A percentile compares a stretch with the other conserved stretches of the same genome.
Conservation (phyloP, 2,888 invertebrate species). For the Patella ulyssiponensis region DNA sequence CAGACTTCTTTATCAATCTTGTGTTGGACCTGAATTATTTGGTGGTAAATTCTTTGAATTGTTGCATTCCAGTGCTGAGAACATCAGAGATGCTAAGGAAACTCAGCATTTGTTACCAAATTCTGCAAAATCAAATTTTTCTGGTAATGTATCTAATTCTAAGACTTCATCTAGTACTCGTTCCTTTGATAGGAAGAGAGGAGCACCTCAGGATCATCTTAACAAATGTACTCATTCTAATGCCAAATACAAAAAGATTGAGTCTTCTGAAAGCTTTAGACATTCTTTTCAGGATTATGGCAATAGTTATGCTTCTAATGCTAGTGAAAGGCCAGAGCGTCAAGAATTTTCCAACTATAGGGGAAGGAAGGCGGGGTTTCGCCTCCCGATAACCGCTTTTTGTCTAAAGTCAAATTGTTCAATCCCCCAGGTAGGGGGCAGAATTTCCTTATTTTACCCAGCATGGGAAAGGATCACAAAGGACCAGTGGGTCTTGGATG, state of each 20-base stretch:
- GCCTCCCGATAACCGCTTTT: background rate
- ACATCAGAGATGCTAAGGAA: slow-evolving; percentile 20
- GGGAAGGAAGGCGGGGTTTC: slow-evolving; percentile 6
- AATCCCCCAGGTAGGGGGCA: slow-evolving; percentile 19
- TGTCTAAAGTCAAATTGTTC: background rate
- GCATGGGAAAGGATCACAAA: slow-evolving; percentile 19
- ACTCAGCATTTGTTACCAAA: slow-evolving; percentile 3
- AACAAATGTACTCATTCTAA: too few relatives aligned
- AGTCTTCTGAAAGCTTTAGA: background rate
- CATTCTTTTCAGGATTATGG: background rate
- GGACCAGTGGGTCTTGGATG: slow-evolving; percentile 20
- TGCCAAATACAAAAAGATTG: too few relatives aligned
- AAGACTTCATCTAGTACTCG: too few relatives aligned
- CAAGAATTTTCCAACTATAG: background rate
- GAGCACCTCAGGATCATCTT: too few relatives aligned
- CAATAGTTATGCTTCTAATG: background rate
- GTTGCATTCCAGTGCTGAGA: slow-evolving; percentile 8
- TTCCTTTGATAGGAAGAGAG: too few relatives aligned
- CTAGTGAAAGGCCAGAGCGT: background rate
- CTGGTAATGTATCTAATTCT: too few relatives aligned
- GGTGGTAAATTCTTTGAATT: slow-evolving; percentile 17
- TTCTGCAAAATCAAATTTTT: too few relatives aligned
- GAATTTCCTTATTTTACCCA: slow-evolving; percentile 9
- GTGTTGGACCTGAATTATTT: background rate
- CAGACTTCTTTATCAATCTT: too few relatives aligned